These are phyloP conservation scores for Aporophyla nigra DNA, from an alignment of 2,888 invertebrate species.

Conservation along the genomic window DNA sequence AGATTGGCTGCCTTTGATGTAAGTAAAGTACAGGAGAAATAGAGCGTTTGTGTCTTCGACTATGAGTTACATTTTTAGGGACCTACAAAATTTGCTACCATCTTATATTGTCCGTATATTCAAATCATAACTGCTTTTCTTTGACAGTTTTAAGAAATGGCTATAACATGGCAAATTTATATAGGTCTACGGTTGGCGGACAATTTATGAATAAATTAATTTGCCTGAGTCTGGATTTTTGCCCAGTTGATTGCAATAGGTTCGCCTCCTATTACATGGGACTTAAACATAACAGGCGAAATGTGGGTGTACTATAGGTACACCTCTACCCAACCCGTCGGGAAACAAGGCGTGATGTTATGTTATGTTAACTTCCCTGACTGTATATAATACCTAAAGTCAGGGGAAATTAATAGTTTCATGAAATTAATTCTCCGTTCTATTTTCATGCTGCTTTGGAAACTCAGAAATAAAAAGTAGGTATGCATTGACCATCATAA, in stretches of 20 bases:
- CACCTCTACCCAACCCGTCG: no score
- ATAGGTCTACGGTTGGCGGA: neutral
- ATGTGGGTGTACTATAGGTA: no score
- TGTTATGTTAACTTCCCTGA: no score
- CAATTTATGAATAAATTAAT: neutral
- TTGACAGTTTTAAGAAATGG: neutral
- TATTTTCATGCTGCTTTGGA: slow-evolving; percentile 12
- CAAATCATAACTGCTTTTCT: neutral
- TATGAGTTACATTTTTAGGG: neutral
- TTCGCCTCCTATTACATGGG: no score
- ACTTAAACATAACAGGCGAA: no score
- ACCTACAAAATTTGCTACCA: neutral
- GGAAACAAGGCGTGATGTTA: no score
- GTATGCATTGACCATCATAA: neutral
- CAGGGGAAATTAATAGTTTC: no score
- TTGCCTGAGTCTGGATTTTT: no score
- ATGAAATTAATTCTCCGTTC: neutral
- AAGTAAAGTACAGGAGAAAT: slow-evolving; percentile 62
- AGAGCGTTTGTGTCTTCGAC: neutral
- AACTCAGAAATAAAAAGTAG: neutral
- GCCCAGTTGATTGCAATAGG: no score
- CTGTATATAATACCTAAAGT: no score
- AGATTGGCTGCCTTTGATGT: slow-evolving; percentile 80
- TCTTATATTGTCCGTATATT: no score
- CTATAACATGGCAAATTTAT: no score